Evolutionary conservation across 2,113 vertebrate species (phyloP), one percentile per base, ranked within the genome.

Genomic region (Lophius piscatorius): DNA sequence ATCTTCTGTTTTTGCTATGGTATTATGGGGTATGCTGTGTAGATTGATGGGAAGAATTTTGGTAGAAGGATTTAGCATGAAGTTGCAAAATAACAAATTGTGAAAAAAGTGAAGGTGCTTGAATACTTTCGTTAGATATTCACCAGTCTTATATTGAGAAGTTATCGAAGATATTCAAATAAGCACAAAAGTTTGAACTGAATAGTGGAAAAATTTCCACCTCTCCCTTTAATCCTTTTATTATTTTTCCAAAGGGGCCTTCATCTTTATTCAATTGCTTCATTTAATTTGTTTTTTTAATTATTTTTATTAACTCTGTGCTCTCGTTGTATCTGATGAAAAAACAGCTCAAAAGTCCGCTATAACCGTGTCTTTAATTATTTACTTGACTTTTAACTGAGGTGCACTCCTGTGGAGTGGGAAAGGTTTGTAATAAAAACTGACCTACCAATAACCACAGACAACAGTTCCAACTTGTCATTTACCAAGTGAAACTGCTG

Each of bases 401-500:
- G 12, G 38, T 9, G 22, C 45, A 14, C 13, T 48, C 1, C 2
- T 5, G 6, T 5, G 17, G 21, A 21, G 20, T 12, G 10, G 5
- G 6, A 3, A 9, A 20, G 13, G 9, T 17, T 16, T 18, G 20
- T 47, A n/a, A 10, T 16, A 14, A 39, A 23, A 49, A 70, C 55
- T 9, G 11, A 52, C 24, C n/a, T 20, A 18, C 36, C 21, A 45
- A 47, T 54, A 31, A 14, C 16, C 22, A 23, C 21, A 52, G 35
- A 33, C 49, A 52, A 33, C 44, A 47, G 9, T 33, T 56, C n/a
- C 29, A 50, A 66, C 34, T 52, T 62, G 55, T 9, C 41, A 40
- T 67, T 74, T 55, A 41, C 39, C 22, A 46, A 51, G 58, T 52
- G 74, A 22, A 65, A 36, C 41, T 51, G n/a, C n/a, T 73, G 38